Percentiles rank a stretch among this genome's conserved stretches.
Evolutionary conservation across 2,113 vertebrate genomes (phyloP).

Genomic region (Ellobius talpinus): DNA sequence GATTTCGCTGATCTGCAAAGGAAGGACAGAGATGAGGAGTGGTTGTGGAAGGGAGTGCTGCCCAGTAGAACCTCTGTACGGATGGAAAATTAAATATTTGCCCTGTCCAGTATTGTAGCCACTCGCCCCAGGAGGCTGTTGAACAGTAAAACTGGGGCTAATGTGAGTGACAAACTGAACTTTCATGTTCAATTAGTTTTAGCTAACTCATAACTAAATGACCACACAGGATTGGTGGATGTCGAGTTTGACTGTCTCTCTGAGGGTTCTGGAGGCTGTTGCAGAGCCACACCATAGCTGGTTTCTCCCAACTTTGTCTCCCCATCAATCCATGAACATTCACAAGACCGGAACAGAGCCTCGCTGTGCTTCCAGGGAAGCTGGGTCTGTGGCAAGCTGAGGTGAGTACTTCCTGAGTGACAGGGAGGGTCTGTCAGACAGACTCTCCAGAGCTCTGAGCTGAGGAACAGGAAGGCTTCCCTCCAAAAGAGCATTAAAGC

Average conservation of each 20-base stretch:
- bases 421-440: not conserved
- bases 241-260: not conserved
- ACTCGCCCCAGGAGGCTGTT: not conserved
- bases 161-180: not conserved
- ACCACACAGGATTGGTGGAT: not conserved
- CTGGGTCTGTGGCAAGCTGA: no score
- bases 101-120: fast-evolving
- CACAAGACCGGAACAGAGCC: not conserved
- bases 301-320: not conserved
- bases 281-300: not conserved
- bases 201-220: not conserved
- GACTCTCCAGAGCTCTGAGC: not conserved
- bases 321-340: not conserved
- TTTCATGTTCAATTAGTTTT: conserved; percentile 32
- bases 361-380: not conserved
- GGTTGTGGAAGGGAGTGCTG: not conserved
- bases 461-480: not conserved
- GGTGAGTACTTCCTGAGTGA: not conserved
- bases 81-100: not conserved
- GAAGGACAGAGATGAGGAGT: conserved; percentile 47
- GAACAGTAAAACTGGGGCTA: not conserved
- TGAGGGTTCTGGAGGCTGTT: not conserved
- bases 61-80: not conserved
- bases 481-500: not conserved
- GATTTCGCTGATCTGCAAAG: conserved; percentile 91